Conservation (phyloP, 2,113 vertebrate species). For the Pleuronectes platessa region DNA sequence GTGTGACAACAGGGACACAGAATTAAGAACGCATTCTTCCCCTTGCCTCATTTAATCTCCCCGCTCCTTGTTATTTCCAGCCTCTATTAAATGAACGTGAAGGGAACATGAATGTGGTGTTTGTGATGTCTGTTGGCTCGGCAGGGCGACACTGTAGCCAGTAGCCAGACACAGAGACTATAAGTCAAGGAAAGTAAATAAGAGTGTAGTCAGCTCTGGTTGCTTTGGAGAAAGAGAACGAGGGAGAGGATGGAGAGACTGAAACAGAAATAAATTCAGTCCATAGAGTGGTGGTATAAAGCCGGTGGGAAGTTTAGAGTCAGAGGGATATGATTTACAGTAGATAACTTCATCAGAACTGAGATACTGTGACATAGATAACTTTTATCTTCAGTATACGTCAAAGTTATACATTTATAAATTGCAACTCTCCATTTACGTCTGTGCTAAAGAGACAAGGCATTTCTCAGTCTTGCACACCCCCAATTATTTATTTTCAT, state of each 20-base stretch:
- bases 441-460: not conserved
- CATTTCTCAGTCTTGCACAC: not conserved
- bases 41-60: constrained; percentile 18
- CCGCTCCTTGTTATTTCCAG: constrained; percentile 19
- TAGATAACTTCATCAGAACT: constrained; percentile 4
- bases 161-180: no score
- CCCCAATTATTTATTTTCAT: not conserved
- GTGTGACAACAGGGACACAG: constrained; percentile 21
- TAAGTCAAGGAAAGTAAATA: no score
- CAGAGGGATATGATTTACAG: not conserved
- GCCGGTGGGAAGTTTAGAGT: not conserved
- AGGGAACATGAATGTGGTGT: constrained; percentile 20
- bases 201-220: no score
- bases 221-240: not conserved
- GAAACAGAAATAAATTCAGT: not conserved
- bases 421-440: not conserved
- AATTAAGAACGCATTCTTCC: constrained; percentile 56
- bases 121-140: no score
- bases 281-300: not conserved
- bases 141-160: no score
- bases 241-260: not conserved
- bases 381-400: no score
- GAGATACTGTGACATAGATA: not conserved
- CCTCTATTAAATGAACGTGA: constrained; percentile 37
- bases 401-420: no score